Evolutionary conservation across 2,797 vertebrate genomes (phyloP).

Genomic region (Scolopax rusticola): DNA sequence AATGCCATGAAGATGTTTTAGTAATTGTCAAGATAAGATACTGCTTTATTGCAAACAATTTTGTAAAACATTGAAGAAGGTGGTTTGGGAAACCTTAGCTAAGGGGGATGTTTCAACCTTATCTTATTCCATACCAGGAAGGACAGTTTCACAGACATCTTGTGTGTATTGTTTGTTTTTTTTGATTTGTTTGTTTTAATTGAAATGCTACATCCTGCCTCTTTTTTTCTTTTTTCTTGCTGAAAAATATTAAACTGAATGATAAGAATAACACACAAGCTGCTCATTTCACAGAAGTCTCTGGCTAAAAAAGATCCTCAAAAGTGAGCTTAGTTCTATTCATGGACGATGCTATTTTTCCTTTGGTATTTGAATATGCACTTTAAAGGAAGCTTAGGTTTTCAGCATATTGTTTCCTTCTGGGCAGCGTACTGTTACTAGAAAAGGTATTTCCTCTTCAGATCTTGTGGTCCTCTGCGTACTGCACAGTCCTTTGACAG

Average conservation of each 20-base stretch:
- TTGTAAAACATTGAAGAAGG: neutral
- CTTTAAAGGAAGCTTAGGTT: neutral
- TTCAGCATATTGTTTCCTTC: neutral
- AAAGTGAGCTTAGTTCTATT: constrained; percentile 13
- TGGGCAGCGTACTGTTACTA: neutral
- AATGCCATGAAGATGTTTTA: neutral
- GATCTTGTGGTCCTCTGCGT: neutral
- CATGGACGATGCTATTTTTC: neutral
- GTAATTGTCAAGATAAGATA: neutral
- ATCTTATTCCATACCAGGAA: neutral
- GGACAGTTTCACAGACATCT: constrained; percentile 13
- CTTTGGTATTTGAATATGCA: neutral
- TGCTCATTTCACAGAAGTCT: constrained; percentile 28
- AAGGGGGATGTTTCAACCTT: neutral
- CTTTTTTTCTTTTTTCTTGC: neutral
- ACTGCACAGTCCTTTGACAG: neutral
- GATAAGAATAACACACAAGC: constrained; percentile 13
- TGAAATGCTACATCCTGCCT: neutral
- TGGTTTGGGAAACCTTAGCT: neutral
- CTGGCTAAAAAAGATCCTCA: neutral
- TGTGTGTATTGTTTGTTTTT: neutral
- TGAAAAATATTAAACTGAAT: constrained; percentile 41
- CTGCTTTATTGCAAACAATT: neutral
- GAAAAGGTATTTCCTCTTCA: neutral
- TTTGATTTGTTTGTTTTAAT: constrained; percentile 51